phyloP scores from a whole-genome alignment of 2,113 vertebrate species.

The Probosciger aterrimus region DNA sequence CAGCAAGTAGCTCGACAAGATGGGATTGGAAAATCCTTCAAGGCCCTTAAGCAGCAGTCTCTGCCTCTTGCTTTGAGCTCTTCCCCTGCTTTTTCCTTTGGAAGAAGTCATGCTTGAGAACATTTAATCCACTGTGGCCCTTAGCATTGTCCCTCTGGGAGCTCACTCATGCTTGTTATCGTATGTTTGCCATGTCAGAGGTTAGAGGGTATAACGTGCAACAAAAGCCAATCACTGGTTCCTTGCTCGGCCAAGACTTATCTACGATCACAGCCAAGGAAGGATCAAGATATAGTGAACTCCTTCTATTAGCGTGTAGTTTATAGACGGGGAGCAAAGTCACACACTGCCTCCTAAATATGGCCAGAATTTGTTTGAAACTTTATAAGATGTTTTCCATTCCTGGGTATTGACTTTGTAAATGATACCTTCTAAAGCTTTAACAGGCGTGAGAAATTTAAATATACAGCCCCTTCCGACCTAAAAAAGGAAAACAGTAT shows the following conservation, averaged over 20 bases:
- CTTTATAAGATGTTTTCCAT: slow-evolving; percentile 46
- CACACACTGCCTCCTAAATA: neutral
- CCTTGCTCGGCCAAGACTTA: neutral
- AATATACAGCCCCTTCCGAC: slow-evolving; percentile 21
- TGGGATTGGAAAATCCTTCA: slow-evolving; percentile 28
- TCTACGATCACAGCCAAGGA: neutral
- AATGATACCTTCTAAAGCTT: neutral
- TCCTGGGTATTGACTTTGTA: neutral
- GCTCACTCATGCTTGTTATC: slow-evolving; percentile 50
- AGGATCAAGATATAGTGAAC: neutral
- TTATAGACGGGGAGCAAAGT: neutral
- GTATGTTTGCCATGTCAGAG: slow-evolving; percentile 50
- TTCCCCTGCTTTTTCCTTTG: neutral
- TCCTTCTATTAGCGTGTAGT: neutral
- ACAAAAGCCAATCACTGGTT: slow-evolving; percentile 48
- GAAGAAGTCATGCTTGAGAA: slow-evolving; percentile 50
- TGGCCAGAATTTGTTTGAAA: slow-evolving; percentile 9
- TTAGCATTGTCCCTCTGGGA: slow-evolving; percentile 55
- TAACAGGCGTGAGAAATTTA: slow-evolving; percentile 29
- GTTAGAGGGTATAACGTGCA: slow-evolving; percentile 65
- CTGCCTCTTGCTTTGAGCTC: neutral
- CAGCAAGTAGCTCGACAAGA: neutral
- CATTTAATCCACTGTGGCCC: slow-evolving; percentile 62
- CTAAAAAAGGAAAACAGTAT: slow-evolving; percentile 39
- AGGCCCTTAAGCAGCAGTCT: neutral